These are phyloP conservation scores for Sympetrum striolatum DNA, from an alignment of 2,888 invertebrate genomes.

Conservation along the genomic window DNA sequence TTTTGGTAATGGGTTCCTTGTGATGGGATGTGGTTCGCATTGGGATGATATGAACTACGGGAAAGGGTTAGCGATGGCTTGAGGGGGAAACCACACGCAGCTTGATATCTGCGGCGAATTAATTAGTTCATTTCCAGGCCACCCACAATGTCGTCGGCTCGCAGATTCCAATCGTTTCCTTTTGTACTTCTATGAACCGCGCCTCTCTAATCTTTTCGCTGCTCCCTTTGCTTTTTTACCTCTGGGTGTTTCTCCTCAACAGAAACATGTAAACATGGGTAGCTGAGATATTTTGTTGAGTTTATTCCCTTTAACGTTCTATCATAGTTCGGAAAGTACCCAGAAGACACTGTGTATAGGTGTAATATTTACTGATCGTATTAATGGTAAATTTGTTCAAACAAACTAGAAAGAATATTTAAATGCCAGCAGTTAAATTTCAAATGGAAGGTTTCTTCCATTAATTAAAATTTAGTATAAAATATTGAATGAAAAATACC, in stretches of 20 bases:
- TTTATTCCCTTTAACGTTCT: too few relatives aligned
- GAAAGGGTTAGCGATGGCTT: background rate
- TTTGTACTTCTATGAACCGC: background rate
- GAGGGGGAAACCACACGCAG: background rate
- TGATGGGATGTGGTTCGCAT: background rate
- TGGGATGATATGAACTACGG: background rate
- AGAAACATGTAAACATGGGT: too few relatives aligned
- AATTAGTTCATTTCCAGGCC: conserved; percentile 12
- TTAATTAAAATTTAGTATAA: too few relatives aligned
- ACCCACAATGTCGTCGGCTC: background rate
- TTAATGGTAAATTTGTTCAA: too few relatives aligned
- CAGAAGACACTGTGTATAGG: too few relatives aligned
- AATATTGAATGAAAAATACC: too few relatives aligned
- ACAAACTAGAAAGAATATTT: too few relatives aligned
- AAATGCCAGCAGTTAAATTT: too few relatives aligned
- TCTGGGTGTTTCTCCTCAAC: background rate
- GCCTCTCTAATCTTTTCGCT: background rate
- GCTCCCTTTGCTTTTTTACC: background rate
- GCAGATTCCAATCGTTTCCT: background rate
- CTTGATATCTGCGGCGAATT: background rate
- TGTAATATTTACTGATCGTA: too few relatives aligned
- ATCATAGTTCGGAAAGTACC: too few relatives aligned
- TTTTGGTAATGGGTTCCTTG: background rate
- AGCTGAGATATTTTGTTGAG: too few relatives aligned
- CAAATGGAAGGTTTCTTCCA: too few relatives aligned